Evolutionary conservation across 2,888 invertebrate genomes (phyloP).

Genomic region (Gisinianus flammeolus): DNA sequence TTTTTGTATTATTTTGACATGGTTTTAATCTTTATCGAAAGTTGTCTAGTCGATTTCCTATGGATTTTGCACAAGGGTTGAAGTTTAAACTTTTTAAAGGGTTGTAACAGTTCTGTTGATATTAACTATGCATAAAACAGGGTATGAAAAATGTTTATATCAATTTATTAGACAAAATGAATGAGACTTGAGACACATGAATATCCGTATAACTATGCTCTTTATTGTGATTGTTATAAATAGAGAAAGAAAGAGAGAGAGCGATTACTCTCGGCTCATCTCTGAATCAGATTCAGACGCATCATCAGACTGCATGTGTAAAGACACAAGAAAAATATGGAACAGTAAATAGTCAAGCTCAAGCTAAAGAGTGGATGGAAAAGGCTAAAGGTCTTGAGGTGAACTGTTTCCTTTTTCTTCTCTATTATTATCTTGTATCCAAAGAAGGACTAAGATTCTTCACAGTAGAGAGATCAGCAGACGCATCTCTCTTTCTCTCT

Average conservation of each 20-base stretch:
- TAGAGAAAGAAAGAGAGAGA: not conserved
- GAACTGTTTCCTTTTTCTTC: conserved; percentile 29
- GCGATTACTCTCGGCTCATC: conserved; percentile 21
- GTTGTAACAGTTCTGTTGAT: too few relatives aligned
- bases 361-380: conserved; percentile 42
- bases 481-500: not conserved
- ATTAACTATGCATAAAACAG: too few relatives aligned
- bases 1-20: too few relatives aligned
- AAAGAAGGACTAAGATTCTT: conserved; percentile 37
- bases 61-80: too few relatives aligned
- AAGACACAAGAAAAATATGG: not conserved
- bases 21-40: too few relatives aligned
- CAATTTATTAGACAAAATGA: too few relatives aligned
- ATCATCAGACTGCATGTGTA: not conserved
- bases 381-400: conserved; percentile 43
- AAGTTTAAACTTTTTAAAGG: too few relatives aligned
- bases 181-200: not conserved
- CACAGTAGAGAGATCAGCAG: not conserved
- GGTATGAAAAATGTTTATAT: too few relatives aligned
- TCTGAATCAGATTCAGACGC: conserved; percentile 14
- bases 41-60: too few relatives aligned
- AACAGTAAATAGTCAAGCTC: conserved; percentile 19
- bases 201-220: not conserved
- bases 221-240: conserved; percentile 27
- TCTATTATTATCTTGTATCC: conserved; percentile 36